Conservation (phyloP, 2,888 invertebrate species). For the Crioceris asparagi region DNA sequence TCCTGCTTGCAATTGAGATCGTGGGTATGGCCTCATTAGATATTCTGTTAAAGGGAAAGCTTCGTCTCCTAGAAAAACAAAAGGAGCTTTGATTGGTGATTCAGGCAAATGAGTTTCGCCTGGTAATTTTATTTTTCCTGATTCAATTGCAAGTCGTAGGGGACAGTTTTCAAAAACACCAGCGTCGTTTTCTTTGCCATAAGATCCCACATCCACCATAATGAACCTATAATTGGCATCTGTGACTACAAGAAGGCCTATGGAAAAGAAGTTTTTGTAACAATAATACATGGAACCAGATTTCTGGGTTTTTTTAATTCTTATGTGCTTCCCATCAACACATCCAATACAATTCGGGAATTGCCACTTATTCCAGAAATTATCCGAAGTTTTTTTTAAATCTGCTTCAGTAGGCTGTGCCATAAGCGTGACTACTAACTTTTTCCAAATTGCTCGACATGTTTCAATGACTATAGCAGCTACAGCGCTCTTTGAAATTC, state of each 20-base stretch:
- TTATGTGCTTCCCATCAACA: constrained; percentile 11
- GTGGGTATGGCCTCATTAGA: constrained; percentile 15
- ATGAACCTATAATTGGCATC: constrained; percentile 14
- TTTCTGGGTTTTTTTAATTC: constrained; percentile 8
- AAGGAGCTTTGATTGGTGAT: constrained; percentile 15
- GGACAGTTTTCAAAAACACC: constrained; percentile 13
- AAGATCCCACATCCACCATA: constrained; percentile 14
- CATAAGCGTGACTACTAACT: no score
- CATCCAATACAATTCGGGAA: constrained; percentile 11
- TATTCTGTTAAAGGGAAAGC: constrained; percentile 16
- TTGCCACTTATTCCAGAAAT: constrained; percentile 10
- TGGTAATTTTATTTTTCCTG: constrained; percentile 5
- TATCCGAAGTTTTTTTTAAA: no score
- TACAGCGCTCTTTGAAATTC: no score
- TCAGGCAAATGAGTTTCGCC: constrained; percentile 10
- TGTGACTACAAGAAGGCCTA: constrained; percentile 15
- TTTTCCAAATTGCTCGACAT: no score
- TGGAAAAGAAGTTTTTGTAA: constrained; percentile 14
- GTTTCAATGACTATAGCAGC: no score
- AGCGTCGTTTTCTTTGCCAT: constrained; percentile 15
- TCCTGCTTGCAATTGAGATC: constrained; percentile 6
- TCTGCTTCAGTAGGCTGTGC: no score
- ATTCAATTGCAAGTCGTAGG: constrained; percentile 11
- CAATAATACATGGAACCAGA: constrained; percentile 13
- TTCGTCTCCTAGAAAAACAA: constrained; percentile 17